Percentiles rank a stretch among this genome's conserved stretches.
Conservation (phyloP, 1,140 invertebrate species). For the Temnothorax longispinosus region DNA sequence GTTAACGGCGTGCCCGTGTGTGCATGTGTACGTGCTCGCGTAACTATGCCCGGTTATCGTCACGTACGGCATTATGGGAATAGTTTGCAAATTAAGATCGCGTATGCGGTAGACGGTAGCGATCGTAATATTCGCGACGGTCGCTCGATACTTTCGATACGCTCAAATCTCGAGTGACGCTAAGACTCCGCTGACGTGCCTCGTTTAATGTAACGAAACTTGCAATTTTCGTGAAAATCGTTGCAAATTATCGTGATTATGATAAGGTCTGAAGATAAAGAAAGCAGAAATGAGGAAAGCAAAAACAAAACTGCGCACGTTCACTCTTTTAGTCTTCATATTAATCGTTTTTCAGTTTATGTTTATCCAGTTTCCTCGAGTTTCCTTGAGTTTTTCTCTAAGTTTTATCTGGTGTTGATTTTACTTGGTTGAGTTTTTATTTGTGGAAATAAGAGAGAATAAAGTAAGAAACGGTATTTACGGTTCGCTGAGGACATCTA, state of each 20-base stretch:
- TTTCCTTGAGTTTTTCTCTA: background rate
- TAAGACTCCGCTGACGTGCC: background rate
- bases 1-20: constrained; percentile 14
- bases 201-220: background rate
- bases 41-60: constrained; percentile 64
- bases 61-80: constrained; percentile 71
- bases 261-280: background rate
- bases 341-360: background rate
- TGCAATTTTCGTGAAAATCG: background rate
- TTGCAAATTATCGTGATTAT: background rate
- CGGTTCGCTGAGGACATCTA: constrained; percentile 64
- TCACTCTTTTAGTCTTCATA: background rate
- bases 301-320: background rate
- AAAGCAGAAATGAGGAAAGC: background rate
- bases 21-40: constrained; percentile 24
- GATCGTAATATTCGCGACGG: constrained; percentile 3
- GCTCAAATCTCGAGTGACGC: constrained; percentile 8
- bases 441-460: background rate
- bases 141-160: constrained; percentile 16
- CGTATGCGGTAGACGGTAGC: constrained; percentile 30
- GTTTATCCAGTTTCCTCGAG: background rate
- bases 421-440: constrained; percentile 10
- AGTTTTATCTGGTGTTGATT: constrained; percentile 22
- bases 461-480: constrained; percentile 63
- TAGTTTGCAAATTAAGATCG: constrained; percentile 79